Base-by-base conservation (phyloP, 1,140 invertebrate species). In the Drosophila lacertosa region DNA sequence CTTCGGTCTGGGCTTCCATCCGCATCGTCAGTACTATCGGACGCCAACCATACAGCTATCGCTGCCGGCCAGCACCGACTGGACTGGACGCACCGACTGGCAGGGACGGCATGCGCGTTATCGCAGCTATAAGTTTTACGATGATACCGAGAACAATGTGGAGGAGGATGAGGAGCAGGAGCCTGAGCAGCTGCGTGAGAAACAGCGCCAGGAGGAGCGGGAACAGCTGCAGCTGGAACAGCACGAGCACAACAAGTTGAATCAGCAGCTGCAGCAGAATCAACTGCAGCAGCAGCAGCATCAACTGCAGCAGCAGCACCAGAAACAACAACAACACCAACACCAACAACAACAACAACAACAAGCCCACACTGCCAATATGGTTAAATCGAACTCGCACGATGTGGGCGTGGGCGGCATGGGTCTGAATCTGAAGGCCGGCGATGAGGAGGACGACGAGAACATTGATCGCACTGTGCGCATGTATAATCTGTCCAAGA, bases 1-100 rank as follows among this genome's bases (percentile, higher is more conserved):
- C 67, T 91, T 91, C 13, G 90, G 90, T 3, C 57, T 91, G 77
- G 90, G 90, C 51, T 91, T 91, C 71, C 86, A 91, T 88, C 90
- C 90, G 15, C 90, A 91, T 55, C 83, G 90, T 0, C 89, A 91
- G 15, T 91, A 91, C 50, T 90, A 91, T 59, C 77, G 90, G 6
- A 78, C 89, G 13, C 89, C 89, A 10, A 89, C 89, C 40, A 91
- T 91, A 29, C 89, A 91, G 57, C 54, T 91, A 4, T 91, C 89
- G 16, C 64, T 91, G 72, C 90, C 90, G 7, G 89, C 89, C 45
- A 89, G 86, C 72, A 83, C 75, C 7, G 89, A 91, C 35, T 91
- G 90, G 90, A 89, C 84, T 11, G 76, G 76, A 16, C 35, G 77
- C 16, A 44, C 70, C 3, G 32, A 80, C 18, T 47, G 67, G 62